A percentile compares a stretch with the other conserved stretches of the same genome.
phyloP scores from a whole-genome alignment of 2,113 vertebrate species.

The Xyrauchen texanus region DNA sequence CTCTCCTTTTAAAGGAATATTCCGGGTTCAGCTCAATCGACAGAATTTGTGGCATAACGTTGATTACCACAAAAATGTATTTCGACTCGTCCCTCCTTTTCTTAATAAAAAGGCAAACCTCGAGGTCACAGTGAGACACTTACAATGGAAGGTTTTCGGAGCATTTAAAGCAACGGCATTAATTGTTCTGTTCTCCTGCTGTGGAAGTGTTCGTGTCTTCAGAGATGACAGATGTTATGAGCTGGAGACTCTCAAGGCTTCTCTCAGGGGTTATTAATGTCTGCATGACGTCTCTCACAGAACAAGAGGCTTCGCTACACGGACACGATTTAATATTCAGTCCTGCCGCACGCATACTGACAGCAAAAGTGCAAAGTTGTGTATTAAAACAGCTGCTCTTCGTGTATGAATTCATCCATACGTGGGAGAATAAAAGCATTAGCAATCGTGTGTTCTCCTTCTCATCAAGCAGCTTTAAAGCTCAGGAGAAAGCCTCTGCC shows the following conservation, averaged over 20 bases:
- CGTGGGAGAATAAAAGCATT: too few relatives aligned
- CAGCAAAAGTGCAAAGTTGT: background rate
- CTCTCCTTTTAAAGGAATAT: too few relatives aligned
- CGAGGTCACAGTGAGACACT: too few relatives aligned
- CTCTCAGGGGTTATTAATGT: background rate
- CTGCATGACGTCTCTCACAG: background rate
- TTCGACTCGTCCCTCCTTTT: too few relatives aligned
- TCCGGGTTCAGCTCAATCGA: too few relatives aligned
- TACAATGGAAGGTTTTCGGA: too few relatives aligned
- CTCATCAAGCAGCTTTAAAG: background rate
- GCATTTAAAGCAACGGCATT: too few relatives aligned
- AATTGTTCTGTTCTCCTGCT: too few relatives aligned
- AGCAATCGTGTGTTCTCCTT: background rate
- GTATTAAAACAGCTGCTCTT: background rate
- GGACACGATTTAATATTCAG: background rate
- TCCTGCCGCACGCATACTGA: background rate
- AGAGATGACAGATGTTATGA: background rate
- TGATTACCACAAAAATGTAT: too few relatives aligned
- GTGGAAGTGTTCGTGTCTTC: background rate
- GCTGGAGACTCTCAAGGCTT: background rate
- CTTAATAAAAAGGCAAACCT: too few relatives aligned
- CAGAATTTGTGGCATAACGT: too few relatives aligned
- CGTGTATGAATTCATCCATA: too few relatives aligned
- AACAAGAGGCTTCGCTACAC: background rate
- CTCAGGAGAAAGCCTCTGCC: background rate